These are phyloP conservation scores for Smithornis capensis DNA, from an alignment of 2,113 vertebrate species.

Conservation along the genomic window DNA sequence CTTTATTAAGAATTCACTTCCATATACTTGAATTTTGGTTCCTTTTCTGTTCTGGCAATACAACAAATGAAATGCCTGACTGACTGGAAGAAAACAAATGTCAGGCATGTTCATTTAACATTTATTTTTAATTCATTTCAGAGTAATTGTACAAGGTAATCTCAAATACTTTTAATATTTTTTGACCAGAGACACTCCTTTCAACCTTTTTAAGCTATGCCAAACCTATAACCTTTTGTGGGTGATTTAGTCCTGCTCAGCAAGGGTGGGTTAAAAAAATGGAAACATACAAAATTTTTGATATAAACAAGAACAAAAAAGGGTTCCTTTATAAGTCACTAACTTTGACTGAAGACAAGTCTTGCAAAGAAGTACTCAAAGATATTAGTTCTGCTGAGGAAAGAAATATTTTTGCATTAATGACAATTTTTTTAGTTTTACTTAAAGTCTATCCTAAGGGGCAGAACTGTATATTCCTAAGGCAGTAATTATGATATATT, in stretches of 20 bases:
- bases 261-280: background rate
- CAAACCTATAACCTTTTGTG: background rate
- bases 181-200: constrained; percentile 27
- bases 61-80: constrained; percentile 17
- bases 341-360: background rate
- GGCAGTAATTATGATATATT: background rate
- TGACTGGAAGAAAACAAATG: background rate
- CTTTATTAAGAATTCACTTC: background rate
- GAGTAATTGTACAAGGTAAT: constrained; percentile 56
- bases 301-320: background rate
- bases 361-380: background rate
- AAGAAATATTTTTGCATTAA: background rate
- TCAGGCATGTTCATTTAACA: background rate
- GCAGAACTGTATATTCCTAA: background rate
- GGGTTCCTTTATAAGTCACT: background rate
- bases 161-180: constrained; percentile 38
- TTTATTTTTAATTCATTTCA: constrained; percentile 69
- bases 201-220: constrained; percentile 51
- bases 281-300: background rate
- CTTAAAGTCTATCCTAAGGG: background rate
- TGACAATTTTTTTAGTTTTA: background rate
- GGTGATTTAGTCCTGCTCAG: background rate
- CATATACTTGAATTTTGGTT: background rate
- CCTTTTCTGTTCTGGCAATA: constrained; percentile 32
- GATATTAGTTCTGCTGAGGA: background rate